Evolutionary conservation across 1,140 invertebrate genomes (phyloP).

Genomic region (Zophobas morio): DNA sequence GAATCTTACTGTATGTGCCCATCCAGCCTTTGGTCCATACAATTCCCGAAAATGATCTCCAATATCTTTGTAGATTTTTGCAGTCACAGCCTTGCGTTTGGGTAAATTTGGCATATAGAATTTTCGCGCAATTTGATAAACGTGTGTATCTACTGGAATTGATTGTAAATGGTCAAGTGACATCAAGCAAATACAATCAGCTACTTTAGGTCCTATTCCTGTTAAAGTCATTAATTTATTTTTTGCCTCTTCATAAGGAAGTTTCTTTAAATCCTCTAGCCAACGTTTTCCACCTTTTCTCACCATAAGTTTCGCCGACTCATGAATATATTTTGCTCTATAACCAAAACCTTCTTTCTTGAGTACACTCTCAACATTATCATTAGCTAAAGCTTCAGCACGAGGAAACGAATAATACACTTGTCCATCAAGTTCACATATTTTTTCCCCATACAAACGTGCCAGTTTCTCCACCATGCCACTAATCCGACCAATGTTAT

Average conservation of each 20-base stretch:
- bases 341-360: constrained; percentile 92
- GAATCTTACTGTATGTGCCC: constrained; percentile 90
- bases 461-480: constrained; percentile 95
- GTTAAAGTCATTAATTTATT: constrained; percentile 81
- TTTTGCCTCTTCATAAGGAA: constrained; percentile 83
- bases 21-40: constrained; percentile 92
- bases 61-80: constrained; percentile 89
- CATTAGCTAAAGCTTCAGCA: constrained; percentile 74
- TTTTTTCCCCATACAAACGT: constrained; percentile 82
- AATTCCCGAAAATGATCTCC: constrained; percentile 84
- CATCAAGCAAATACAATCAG: constrained; percentile 99
- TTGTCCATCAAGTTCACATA: constrained; percentile 77
- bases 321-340: constrained; percentile 87
- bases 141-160: constrained; percentile 97
- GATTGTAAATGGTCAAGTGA: constrained; percentile 90
- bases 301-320: constrained; percentile 79
- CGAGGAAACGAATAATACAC: constrained; percentile 88
- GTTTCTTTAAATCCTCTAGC: constrained; percentile 78
- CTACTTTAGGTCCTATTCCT: constrained; percentile 94
- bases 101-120: constrained; percentile 87
- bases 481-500: constrained; percentile 93
- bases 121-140: constrained; percentile 90
- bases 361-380: constrained; percentile 80
- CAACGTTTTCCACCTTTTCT: constrained; percentile 79
- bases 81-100: constrained; percentile 85